These are phyloP conservation scores for Streblospio benedicti DNA, from an alignment of 1,140 invertebrate genomes.

Conservation along the genomic window DNA sequence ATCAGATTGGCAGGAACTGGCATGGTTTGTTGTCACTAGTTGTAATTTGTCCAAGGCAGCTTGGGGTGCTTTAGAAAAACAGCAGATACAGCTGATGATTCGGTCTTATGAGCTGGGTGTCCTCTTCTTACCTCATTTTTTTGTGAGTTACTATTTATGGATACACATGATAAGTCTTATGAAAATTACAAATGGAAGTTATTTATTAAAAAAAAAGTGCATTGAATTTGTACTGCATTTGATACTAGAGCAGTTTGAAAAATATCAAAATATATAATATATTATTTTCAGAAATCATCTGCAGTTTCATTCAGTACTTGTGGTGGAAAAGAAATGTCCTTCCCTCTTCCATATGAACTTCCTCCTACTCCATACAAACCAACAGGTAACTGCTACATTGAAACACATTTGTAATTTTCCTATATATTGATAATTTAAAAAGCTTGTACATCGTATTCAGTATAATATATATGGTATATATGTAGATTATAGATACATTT, in stretches of 20 bases:
- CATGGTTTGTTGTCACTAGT: conserved; percentile 74
- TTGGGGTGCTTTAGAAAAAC: conserved; percentile 72
- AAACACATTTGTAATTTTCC: not conserved
- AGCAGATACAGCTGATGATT: conserved; percentile 59
- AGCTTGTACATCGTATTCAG: not conserved
- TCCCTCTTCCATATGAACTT: conserved; percentile 71
- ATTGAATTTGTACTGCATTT: not conserved
- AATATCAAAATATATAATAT: not conserved
- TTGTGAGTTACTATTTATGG: conserved; percentile 53
- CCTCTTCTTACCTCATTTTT: conserved; percentile 72
- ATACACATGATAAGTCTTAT: not conserved
- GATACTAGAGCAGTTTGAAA: not conserved
- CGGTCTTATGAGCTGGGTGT: conserved; percentile 87
- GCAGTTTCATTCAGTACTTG: conserved; percentile 9
- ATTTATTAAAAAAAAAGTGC: not conserved
- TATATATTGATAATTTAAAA: not conserved
- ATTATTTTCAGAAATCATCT: not conserved
- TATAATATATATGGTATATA: not conserved
- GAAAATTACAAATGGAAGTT: not conserved
- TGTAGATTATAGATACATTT: not conserved
- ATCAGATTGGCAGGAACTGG: conserved; percentile 55
- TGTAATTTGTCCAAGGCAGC: conserved; percentile 89
- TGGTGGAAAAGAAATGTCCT: conserved; percentile 30
- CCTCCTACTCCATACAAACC: conserved; percentile 59
- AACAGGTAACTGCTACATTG: conserved; percentile 48